phyloP scores from a whole-genome alignment of 2,113 vertebrate genomes.

The Myotis brandtii region DNA sequence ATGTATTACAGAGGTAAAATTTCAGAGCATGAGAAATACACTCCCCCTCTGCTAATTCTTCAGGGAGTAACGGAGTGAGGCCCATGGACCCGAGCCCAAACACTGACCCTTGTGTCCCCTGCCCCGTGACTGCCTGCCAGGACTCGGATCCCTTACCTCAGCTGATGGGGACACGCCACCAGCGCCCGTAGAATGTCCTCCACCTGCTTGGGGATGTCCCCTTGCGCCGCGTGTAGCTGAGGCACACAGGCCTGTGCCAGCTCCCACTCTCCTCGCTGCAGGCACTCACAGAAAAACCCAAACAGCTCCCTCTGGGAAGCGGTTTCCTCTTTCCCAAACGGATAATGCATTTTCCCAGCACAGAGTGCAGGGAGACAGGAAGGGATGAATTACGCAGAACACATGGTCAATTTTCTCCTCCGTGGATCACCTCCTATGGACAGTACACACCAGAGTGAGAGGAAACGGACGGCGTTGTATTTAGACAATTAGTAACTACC shows the following conservation, averaged over 20 bases:
- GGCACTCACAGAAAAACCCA: constrained; percentile 91
- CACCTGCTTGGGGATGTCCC: constrained; percentile 84
- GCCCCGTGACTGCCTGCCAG: not conserved
- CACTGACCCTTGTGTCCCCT: not conserved
- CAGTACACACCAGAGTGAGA: not conserved
- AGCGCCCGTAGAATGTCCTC: constrained; percentile 90
- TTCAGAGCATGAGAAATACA: constrained; percentile 22
- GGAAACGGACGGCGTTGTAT: not conserved
- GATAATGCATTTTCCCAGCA: constrained; percentile 88
- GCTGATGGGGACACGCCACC: constrained; percentile 87
- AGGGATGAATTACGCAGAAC: not conserved
- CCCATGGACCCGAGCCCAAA: not conserved
- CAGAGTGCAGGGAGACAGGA: constrained; percentile 51
- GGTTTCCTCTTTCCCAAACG: constrained; percentile 91
- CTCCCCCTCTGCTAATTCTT: constrained; percentile 25
- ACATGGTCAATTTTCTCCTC: constrained; percentile 49
- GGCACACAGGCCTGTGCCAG: constrained; percentile 93
- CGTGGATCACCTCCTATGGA: not conserved
- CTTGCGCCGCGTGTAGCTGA: constrained; percentile 88
- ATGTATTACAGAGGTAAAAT: not conserved
- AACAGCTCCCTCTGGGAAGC: constrained; percentile 91
- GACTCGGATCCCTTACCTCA: constrained; percentile 85
- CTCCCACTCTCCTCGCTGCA: constrained; percentile 93
- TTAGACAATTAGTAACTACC: not conserved
- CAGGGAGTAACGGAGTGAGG: not conserved